phyloP scores from a whole-genome alignment of 2,113 vertebrate species.

The Pterophyllum scalare region DNA sequence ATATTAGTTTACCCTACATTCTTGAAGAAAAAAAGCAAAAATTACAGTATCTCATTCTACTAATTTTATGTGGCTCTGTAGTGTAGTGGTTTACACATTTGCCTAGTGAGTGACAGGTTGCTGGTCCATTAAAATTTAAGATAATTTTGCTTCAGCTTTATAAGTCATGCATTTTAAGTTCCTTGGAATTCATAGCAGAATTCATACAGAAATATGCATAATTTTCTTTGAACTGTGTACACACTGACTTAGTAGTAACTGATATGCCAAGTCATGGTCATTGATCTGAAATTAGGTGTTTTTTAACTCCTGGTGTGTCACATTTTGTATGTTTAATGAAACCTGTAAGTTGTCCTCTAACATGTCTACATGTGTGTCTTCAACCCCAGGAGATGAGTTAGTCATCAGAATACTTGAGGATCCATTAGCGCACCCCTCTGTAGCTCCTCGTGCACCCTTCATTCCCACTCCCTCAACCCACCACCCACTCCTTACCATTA shows the following conservation, averaged over 20 bases:
- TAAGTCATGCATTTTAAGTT: not conserved
- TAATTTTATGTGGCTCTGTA: not conserved
- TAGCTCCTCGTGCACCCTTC: slow-evolving; percentile 97
- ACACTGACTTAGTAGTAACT: not conserved
- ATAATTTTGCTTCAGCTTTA: not conserved
- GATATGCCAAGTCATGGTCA: slow-evolving; percentile 4
- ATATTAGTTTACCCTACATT: not conserved
- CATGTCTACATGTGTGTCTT: slow-evolving; percentile 79
- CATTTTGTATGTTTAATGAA: not conserved
- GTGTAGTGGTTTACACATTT: too few relatives aligned
- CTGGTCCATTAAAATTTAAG: not conserved
- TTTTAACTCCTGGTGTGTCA: not conserved
- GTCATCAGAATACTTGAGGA: slow-evolving; percentile 96
- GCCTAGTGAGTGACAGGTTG: not conserved
- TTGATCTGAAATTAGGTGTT: not conserved
- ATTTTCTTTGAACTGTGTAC: not conserved
- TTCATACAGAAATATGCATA: not conserved
- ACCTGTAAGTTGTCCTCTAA: slow-evolving; percentile 43
- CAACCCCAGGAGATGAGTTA: slow-evolving; percentile 98
- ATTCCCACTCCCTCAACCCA: slow-evolving; percentile 97
- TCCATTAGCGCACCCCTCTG: slow-evolving; percentile 95
- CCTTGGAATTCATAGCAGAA: not conserved
- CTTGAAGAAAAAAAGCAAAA: not conserved
- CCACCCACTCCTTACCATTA: slow-evolving; percentile 98
- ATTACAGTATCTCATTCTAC: too few relatives aligned